A percentile compares a stretch with the other conserved stretches of the same genome.
These are phyloP conservation scores for Labeo calbasu DNA, from an alignment of 2,797 vertebrate genomes.

Conservation along the genomic window DNA sequence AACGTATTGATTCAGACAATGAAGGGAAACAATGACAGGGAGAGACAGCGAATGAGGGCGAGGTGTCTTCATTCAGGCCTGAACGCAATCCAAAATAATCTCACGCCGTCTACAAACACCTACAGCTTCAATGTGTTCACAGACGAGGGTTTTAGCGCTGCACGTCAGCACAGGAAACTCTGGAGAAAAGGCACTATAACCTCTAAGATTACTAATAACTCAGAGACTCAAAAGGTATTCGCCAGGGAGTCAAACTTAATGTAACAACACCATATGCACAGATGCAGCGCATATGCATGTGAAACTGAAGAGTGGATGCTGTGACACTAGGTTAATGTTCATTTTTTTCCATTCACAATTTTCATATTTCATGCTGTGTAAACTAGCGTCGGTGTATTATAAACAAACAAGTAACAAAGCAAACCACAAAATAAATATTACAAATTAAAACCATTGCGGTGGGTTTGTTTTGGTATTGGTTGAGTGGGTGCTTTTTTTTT, in stretches of 20 bases:
- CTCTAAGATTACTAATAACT: not conserved
- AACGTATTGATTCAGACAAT: constrained; percentile 19
- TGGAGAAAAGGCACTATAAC: constrained; percentile 8
- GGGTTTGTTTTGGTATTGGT: too few species aligned
- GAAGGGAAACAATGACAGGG: not conserved
- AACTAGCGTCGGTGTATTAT: not conserved
- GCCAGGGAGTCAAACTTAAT: constrained; percentile 24
- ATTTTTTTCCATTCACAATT: not conserved
- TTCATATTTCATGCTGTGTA: not conserved
- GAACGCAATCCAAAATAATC: not conserved
- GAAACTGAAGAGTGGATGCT: not conserved
- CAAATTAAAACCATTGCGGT: not conserved
- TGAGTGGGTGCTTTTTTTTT: too few species aligned
- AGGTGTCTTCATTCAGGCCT: constrained; percentile 1
- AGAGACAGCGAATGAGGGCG: not conserved
- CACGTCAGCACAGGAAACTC: not conserved
- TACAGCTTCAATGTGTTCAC: not conserved
- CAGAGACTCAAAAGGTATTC: not conserved
- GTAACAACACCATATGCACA: constrained; percentile 46
- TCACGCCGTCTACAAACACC: not conserved
- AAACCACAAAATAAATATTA: not conserved
- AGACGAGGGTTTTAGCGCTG: not conserved
- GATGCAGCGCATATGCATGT: constrained; percentile 36
- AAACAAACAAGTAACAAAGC: constrained; percentile 8
- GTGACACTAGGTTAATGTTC: constrained; percentile 30